These are phyloP conservation scores for Eremophila alpestris DNA, from an alignment of 2,797 vertebrate genomes.

Conservation along the genomic window DNA sequence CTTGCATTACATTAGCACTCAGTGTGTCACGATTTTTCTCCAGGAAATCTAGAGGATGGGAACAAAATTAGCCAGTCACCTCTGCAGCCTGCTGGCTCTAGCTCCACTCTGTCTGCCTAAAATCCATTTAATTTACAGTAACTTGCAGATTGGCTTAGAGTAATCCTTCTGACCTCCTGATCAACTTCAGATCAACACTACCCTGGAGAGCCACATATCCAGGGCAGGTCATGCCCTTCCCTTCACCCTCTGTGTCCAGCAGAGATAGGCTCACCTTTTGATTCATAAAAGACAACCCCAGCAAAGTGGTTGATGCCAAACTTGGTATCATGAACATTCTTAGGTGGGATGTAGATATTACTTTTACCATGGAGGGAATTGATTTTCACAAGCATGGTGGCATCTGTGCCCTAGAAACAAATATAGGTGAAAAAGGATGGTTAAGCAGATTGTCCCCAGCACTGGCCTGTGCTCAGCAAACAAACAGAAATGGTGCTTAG, in stretches of 20 bases:
- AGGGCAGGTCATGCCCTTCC: not conserved
- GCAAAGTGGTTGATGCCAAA: slow-evolving; percentile 95
- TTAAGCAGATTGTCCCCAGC: not conserved
- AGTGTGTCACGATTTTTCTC: slow-evolving; percentile 94
- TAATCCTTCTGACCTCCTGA: slow-evolving; percentile 3
- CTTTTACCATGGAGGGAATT: slow-evolving; percentile 83
- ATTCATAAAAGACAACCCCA: slow-evolving; percentile 89
- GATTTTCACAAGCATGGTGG: slow-evolving; percentile 90
- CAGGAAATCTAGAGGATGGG: slow-evolving; percentile 84
- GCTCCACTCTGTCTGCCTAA: not conserved
- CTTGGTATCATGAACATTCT: slow-evolving; percentile 84
- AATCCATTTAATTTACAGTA: slow-evolving; percentile 13
- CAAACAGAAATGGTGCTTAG: not conserved
- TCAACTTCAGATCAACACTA: not conserved
- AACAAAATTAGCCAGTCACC: not conserved
- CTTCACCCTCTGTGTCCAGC: not conserved
- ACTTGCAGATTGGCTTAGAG: slow-evolving; percentile 17
- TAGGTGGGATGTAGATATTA: slow-evolving; percentile 85
- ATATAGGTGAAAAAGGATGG: not conserved
- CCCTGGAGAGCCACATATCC: not conserved
- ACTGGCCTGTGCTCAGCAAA: not conserved
- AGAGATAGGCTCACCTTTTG: slow-evolving; percentile 81
- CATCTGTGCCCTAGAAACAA: slow-evolving; percentile 88
- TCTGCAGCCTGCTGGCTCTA: not conserved
- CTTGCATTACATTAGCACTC: slow-evolving; percentile 84